Evolutionary conservation across 2,797 vertebrate genomes (phyloP), one percentile per base, ranked within the genome.

Genomic region (Tiaroga cobitis): DNA sequence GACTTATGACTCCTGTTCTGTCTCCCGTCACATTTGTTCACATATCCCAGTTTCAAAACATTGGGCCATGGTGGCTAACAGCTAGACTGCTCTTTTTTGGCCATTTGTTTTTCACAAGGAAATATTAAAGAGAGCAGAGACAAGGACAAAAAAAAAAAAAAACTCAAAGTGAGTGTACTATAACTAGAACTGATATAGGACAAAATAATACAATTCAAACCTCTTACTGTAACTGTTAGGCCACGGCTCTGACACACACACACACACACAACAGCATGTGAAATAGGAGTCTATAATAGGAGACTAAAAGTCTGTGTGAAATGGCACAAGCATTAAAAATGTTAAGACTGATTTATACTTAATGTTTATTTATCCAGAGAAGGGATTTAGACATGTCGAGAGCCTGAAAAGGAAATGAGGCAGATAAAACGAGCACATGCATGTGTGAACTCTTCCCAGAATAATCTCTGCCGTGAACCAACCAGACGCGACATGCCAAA

Each of bases 401-500:
- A 41, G 32, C 34, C 26, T 65, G 34, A 82, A 88, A 84, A 75
- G 34, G 32, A 68, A 80, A 70, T 61, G 85, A 84, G 49, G 72
- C 65, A 80, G 54, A 84, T 88, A 51, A 88, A 86, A 32, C 32
- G 75, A 39, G 34, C 21, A 73, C 56, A 32, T 24, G 56, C 56
- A 32, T 81, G 78, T 82, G 26, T 76, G 78, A 83, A 76, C 82
- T 86, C 83, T 77, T 83, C 70, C 37, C 59, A 77, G 80, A 83
- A 75, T 67, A 75, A 81, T 81, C 67, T 73, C 82, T 80, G 59
- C 85, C 34, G 41, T 69, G 72, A 75, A 51, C 41, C 87, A 90
- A 91, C 91, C 89, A 94, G 94, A 94, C 92, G 87, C 90, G 91
- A 93, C 89, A 90, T 89, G 93, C 93, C 93, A 92, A 93, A 85